Conservation (phyloP, 2,888 invertebrate genomes). For the Drosophila borealis region DNA sequence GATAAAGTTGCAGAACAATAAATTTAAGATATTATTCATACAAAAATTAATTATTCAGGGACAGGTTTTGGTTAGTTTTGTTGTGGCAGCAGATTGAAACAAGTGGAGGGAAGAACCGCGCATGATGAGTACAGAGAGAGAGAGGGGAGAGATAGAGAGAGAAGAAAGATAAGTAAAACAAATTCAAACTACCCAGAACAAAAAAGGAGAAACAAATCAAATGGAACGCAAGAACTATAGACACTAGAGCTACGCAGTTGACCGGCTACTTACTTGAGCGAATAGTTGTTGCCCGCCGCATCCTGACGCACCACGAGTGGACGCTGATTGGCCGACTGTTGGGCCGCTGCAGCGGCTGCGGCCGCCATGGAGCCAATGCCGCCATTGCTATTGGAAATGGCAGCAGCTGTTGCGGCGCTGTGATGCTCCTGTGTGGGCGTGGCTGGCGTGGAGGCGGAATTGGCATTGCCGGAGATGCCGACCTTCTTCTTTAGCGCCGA, state of each 20-base stretch:
- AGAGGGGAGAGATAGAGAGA: slow-evolving; percentile 27
- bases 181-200: slow-evolving; percentile 39
- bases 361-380: slow-evolving; percentile 76
- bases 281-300: slow-evolving; percentile 90
- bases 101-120: slow-evolving; percentile 21
- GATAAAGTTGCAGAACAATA: slow-evolving; percentile 5
- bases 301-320: slow-evolving; percentile 90
- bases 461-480: slow-evolving; percentile 66
- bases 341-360: slow-evolving; percentile 72
- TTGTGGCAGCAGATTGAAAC: slow-evolving; percentile 34
- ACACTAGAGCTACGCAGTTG: slow-evolving; percentile 4
- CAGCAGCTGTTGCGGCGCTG: slow-evolving; percentile 59
- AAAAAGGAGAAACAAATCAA: slow-evolving; percentile 14
- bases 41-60: slow-evolving; percentile 3
- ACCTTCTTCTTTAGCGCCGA: slow-evolving; percentile 95
- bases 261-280: slow-evolving; percentile 90
- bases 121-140: slow-evolving; percentile 24
- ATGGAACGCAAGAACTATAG: slow-evolving; percentile 34
- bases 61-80: slow-evolving; percentile 7
- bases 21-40: slow-evolving; percentile 12
- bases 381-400: slow-evolving; percentile 70
- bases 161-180: slow-evolving; percentile 39
- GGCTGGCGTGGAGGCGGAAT: slow-evolving; percentile 86
- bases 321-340: slow-evolving; percentile 84
- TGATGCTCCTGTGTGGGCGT: slow-evolving; percentile 89